phyloP scores from a whole-genome alignment of 2,797 vertebrate species.

The Oophaga sylvatica region DNA sequence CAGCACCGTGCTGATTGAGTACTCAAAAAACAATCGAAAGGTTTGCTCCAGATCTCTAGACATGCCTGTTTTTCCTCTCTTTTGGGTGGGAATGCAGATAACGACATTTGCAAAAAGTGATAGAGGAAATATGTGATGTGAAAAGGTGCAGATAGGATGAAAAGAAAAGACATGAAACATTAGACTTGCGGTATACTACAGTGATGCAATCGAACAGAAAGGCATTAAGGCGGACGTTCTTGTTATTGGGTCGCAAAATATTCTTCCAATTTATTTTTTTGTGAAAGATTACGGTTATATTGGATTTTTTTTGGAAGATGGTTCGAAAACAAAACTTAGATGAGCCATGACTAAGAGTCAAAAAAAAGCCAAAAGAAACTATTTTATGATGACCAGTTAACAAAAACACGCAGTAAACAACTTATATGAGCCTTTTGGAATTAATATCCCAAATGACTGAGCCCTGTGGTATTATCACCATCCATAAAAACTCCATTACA shows the following conservation, averaged over 20 bases:
- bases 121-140: constrained; percentile 43
- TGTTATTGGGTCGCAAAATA: background rate
- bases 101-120: constrained; percentile 37
- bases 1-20: constrained; percentile 35
- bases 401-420: too few relatives aligned
- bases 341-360: too few relatives aligned
- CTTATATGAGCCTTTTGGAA: too few relatives aligned
- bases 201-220: background rate
- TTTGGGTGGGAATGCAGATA: constrained; percentile 51
- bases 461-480: background rate
- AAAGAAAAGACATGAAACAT: background rate
- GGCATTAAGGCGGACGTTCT: background rate
- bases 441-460: background rate
- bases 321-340: too few relatives aligned
- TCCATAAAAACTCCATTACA: background rate
- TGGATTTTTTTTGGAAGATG: too few relatives aligned
- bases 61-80: constrained; percentile 47
- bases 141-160: constrained; percentile 22
- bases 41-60: constrained; percentile 44
- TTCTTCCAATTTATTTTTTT: too few relatives aligned
- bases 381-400: too few relatives aligned
- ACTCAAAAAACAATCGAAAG: constrained; percentile 47
- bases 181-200: background rate
- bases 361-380: too few relatives aligned
- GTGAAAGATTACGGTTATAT: too few relatives aligned